Conservation (phyloP, 2,888 invertebrate species). For the Hyles lineata region DNA sequence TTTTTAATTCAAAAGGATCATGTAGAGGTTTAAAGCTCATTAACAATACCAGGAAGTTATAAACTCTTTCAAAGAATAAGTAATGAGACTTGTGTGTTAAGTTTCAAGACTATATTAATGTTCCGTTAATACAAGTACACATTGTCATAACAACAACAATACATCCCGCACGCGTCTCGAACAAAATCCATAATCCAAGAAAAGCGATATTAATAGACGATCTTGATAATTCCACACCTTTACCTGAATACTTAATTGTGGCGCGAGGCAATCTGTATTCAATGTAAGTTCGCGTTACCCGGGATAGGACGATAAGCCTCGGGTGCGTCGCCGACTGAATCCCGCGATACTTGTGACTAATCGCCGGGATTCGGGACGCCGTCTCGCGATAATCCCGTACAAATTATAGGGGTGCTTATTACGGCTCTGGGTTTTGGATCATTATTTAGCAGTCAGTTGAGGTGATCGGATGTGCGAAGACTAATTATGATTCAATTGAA, state of each 20-base stretch:
- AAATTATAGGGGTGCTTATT: slow-evolving; percentile 80
- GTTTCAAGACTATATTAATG: too few relatives aligned
- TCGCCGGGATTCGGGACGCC: slow-evolving; percentile 77
- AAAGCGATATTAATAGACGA: slow-evolving; percentile 67
- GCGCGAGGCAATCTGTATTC: slow-evolving; percentile 77
- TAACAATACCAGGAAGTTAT: too few relatives aligned
- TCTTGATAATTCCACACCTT: slow-evolving; percentile 74
- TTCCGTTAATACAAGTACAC: neutral
- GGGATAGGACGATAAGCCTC: slow-evolving; percentile 64
- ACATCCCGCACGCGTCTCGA: slow-evolving; percentile 32
- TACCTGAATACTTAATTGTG: slow-evolving; percentile 77
- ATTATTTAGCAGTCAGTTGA: slow-evolving; percentile 75
- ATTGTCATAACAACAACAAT: slow-evolving; percentile 25
- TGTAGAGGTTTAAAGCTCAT: too few relatives aligned
- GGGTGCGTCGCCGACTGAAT: slow-evolving; percentile 45
- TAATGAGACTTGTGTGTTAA: too few relatives aligned
- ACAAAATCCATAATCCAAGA: slow-evolving; percentile 50
- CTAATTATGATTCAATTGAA: neutral
- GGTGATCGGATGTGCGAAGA: slow-evolving; percentile 42
- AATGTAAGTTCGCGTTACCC: slow-evolving; percentile 62
- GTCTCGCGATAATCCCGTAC: slow-evolving; percentile 81
- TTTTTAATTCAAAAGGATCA: too few relatives aligned
- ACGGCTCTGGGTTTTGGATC: slow-evolving; percentile 64
- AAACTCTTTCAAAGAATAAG: too few relatives aligned
- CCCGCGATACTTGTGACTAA: slow-evolving; percentile 82